Evolutionary conservation across 2,113 vertebrate species (phyloP), one percentile per base, ranked within the genome.

Genomic region (Dipodomys ordii): DNA sequence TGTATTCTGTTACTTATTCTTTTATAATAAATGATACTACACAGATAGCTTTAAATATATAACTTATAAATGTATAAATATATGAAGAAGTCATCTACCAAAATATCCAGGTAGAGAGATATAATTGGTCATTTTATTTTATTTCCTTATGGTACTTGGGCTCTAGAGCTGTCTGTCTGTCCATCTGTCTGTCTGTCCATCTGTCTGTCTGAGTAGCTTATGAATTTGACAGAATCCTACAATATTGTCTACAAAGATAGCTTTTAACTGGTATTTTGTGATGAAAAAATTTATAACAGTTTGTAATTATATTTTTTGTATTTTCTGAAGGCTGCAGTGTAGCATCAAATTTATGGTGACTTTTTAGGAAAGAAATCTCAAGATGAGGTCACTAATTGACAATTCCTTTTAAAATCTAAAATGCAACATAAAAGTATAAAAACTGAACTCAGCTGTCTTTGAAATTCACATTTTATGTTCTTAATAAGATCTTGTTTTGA

Each of bases 1-100:
- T 92, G n/a, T 32, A 80, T 79, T 93, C 78, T 88, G 12, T 91
- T 90, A 83, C 27, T 95, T 57, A 44, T 65, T 32, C 23, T 95
- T 91, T 28, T 77, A 35, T 90, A 92, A 82, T 86, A 86, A 83
- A 30, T 95, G 73, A 53, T 68, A 49, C 19, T 64, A n/a, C 9
- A 60, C 72, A 77, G 85, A 30, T 87, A 72, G 10, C 15, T 57
- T 73, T 13, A 57, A 57, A 57, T 44, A 91, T 73, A 35, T 53
- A 73, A 64, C 6, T 62, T 60, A 22, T 79, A 69, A 77, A 69
- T 67, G 79, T n/a, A 72, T 18, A 91, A 81, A 53, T 83, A 87
- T 74, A 57, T 22, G 80, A 87, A 90, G 46, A 83, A 57, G 10
- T 13, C 3, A 28, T 71, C 28, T 19, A 80, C 8, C 72, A 67